phyloP scores from a whole-genome alignment of 1,140 invertebrate species.

The Neomicropteryx cornuta region DNA sequence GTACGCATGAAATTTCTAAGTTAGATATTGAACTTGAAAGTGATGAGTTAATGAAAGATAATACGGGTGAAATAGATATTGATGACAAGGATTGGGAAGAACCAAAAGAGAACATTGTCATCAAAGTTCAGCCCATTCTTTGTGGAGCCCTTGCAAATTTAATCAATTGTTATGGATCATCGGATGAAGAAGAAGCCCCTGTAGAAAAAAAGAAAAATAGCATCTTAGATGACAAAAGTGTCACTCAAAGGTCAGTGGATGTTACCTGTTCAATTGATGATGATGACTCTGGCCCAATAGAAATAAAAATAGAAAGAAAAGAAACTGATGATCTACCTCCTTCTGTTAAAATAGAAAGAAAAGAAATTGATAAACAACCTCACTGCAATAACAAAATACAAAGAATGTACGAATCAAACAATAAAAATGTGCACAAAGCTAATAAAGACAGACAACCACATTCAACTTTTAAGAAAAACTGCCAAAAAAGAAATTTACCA shows the following conservation, averaged over 20 bases:
- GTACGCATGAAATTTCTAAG: slow-evolving; percentile 20
- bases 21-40: slow-evolving; percentile 8
- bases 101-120: slow-evolving; percentile 4
- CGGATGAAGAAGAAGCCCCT: slow-evolving; percentile 30
- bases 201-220: slow-evolving; percentile 6
- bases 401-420: slow-evolving; percentile 11
- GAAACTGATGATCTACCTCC: slow-evolving; percentile 7
- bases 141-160: slow-evolving; percentile 40
- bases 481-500: slow-evolving; percentile 24
- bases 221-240: slow-evolving; percentile 7
- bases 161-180: slow-evolving; percentile 40
- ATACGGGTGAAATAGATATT: slow-evolving; percentile 15
- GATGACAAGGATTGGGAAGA: slow-evolving; percentile 22
- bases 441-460: slow-evolving; percentile 7
- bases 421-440: slow-evolving; percentile 8
- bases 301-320: slow-evolving; percentile 27
- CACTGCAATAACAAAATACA: slow-evolving; percentile 6
- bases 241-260: slow-evolving; percentile 5
- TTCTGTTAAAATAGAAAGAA: slow-evolving; percentile 8
- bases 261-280: slow-evolving; percentile 17
- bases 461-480: slow-evolving; percentile 13
- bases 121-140: slow-evolving; percentile 19
- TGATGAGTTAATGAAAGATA: slow-evolving; percentile 13
- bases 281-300: slow-evolving; percentile 35
- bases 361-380: slow-evolving; percentile 5